Percentiles rank a stretch among this genome's conserved stretches.
These are phyloP conservation scores for Agelas oroides DNA, from an alignment of 37 sponge, comb jelly and placozoan species.

Conservation along the genomic window DNA sequence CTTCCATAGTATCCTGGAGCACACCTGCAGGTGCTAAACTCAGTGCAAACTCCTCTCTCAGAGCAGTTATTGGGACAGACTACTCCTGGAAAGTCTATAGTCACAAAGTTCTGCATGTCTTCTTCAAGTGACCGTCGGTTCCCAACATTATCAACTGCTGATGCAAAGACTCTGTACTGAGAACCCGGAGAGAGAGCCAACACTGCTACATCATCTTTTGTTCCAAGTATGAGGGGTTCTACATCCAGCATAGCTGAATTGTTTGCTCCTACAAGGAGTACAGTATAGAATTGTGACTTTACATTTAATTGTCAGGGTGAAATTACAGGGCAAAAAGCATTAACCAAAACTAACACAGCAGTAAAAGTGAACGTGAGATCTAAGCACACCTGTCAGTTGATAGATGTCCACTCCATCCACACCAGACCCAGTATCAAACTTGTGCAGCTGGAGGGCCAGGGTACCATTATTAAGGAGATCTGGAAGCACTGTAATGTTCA, in stretches of 20 bases:
- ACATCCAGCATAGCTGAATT: no score
- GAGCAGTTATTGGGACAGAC: constrained; percentile 18
- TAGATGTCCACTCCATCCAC: constrained; percentile 18
- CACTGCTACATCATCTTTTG: constrained; percentile 1
- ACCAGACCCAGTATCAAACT: constrained; percentile 18
- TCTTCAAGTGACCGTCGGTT: background rate
- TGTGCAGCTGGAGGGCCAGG: background rate
- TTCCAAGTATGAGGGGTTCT: constrained; percentile 3
- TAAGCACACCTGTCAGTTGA: background rate
- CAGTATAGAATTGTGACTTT: no score
- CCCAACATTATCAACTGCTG: constrained; percentile 26
- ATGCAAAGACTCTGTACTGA: background rate
- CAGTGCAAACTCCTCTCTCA: background rate
- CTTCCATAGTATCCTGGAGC: constrained; percentile 6
- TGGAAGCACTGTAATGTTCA: background rate
- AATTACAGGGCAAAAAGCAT: no score
- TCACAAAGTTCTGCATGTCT: background rate
- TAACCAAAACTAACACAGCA: no score
- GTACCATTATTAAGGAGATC: background rate
- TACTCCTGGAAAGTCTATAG: background rate
- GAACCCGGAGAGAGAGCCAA: background rate
- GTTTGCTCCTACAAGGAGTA: no score
- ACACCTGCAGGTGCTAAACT: constrained; percentile 11
- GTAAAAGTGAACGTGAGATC: no score
- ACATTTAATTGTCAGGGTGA: no score